These are phyloP conservation scores for Zeus faber DNA, from an alignment of 2,113 vertebrate genomes.

Conservation along the genomic window DNA sequence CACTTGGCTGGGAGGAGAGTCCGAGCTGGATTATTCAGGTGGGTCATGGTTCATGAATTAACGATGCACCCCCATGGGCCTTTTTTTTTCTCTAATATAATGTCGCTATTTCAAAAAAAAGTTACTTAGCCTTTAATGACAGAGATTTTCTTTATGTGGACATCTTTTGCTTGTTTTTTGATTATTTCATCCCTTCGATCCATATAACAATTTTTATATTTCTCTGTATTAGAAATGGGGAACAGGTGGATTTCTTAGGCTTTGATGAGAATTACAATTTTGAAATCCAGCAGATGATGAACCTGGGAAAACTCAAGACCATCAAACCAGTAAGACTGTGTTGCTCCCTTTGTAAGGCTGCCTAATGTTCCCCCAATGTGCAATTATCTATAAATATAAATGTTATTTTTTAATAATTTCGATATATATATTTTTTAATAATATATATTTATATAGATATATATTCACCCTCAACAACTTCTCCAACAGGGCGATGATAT, in stretches of 20 bases:
- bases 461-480: background rate
- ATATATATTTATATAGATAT: too few species aligned
- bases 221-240: slow-evolving; percentile 63
- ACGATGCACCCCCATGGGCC: background rate
- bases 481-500: slow-evolving; percentile 64
- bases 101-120: too few species aligned
- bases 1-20: slow-evolving; percentile 76
- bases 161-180: background rate
- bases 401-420: too few species aligned
- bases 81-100: too few species aligned
- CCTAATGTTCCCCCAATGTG: background rate
- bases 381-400: background rate
- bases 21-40: slow-evolving; percentile 76
- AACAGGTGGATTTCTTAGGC: slow-evolving; percentile 73
- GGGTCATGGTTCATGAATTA: slow-evolving; percentile 1
- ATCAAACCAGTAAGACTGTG: slow-evolving; percentile 62
- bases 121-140: too few species aligned
- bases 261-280: slow-evolving; percentile 79
- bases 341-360: background rate
- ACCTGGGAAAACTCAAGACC: slow-evolving; percentile 59
- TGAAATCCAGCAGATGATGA: slow-evolving; percentile 70
- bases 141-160: too few species aligned
- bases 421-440: too few species aligned
- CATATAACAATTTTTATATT: too few species aligned
- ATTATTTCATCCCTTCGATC: too few species aligned